phyloP scores from a whole-genome alignment of 64 coral and sea anemone genomes.

The Montipora cactus region DNA sequence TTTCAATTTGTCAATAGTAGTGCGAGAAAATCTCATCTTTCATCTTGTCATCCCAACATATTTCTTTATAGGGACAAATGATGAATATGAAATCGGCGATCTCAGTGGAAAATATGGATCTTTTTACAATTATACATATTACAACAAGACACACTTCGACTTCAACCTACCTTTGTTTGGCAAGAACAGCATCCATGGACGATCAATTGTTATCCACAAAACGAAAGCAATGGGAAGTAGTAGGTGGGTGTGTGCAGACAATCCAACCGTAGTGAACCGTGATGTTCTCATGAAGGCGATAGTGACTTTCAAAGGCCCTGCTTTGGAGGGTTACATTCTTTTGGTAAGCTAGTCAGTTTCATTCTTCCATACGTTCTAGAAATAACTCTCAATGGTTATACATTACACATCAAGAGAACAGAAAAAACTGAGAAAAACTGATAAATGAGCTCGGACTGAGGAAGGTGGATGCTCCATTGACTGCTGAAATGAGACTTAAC shows the following conservation, averaged over 20 bases:
- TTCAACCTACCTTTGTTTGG: constrained; percentile 93
- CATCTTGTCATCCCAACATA: neutral
- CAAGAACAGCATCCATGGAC: constrained; percentile 79
- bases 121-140: constrained; percentile 35
- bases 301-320: constrained; percentile 47
- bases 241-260: constrained; percentile 83
- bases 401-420: neutral
- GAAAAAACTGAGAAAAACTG: neutral
- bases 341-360: constrained; percentile 36
- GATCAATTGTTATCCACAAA: constrained; percentile 82
- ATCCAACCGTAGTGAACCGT: neutral
- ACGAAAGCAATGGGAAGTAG: constrained; percentile 33
- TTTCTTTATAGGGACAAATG: constrained; percentile 70
- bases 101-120: constrained; percentile 85
- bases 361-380: neutral
- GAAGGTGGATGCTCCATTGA: too few species aligned
- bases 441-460: too few species aligned
- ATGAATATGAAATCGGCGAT: constrained; percentile 91
- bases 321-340: constrained; percentile 26
- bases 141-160: constrained; percentile 34
- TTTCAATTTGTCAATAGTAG: too few species aligned
- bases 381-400: neutral
- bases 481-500: too few species aligned
- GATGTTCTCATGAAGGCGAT: constrained; percentile 40
- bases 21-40: neutral